phyloP scores from a whole-genome alignment of 2,113 vertebrate genomes.

The Sclerurus mexicanus region DNA sequence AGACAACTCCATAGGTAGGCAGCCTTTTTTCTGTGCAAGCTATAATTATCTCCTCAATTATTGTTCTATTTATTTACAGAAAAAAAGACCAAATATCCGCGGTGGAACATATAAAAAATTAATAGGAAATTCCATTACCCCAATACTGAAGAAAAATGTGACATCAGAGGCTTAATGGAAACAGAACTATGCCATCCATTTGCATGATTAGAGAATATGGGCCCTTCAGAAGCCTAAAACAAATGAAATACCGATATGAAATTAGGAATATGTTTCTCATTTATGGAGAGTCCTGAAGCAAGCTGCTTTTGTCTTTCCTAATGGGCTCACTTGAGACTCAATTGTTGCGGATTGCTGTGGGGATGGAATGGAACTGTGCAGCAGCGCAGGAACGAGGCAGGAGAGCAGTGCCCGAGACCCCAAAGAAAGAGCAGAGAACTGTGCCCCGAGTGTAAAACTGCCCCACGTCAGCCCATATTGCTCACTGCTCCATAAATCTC shows the following conservation, averaged over 20 bases:
- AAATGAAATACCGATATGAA: constrained; percentile 35
- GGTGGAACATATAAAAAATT: not conserved
- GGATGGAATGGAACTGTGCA: not conserved
- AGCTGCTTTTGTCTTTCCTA: constrained; percentile 35
- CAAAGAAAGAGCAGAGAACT: not conserved
- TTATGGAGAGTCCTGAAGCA: constrained; percentile 43
- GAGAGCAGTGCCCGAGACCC: not conserved
- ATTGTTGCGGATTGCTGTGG: constrained; percentile 16
- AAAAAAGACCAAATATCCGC: not conserved
- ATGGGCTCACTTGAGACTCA: constrained; percentile 37
- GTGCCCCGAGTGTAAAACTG: not conserved
- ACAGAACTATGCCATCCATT: not conserved
- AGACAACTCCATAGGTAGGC: not conserved
- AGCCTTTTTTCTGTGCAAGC: not conserved
- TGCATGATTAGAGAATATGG: constrained; percentile 5
- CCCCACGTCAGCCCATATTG: not conserved
- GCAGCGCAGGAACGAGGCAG: not conserved
- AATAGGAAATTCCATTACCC: not conserved
- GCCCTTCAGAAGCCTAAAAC: constrained; percentile 2
- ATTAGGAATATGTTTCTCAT: constrained; percentile 53
- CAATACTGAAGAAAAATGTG: not conserved
- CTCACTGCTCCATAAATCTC: not conserved
- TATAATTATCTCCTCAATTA: not conserved
- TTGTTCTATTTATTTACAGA: constrained; percentile 1
- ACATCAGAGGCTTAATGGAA: constrained; percentile 16